A percentile compares a stretch with the other conserved stretches of the same genome.
Evolutionary conservation across 1,140 invertebrate genomes (phyloP).

Genomic region (Drosophila obscura): DNA sequence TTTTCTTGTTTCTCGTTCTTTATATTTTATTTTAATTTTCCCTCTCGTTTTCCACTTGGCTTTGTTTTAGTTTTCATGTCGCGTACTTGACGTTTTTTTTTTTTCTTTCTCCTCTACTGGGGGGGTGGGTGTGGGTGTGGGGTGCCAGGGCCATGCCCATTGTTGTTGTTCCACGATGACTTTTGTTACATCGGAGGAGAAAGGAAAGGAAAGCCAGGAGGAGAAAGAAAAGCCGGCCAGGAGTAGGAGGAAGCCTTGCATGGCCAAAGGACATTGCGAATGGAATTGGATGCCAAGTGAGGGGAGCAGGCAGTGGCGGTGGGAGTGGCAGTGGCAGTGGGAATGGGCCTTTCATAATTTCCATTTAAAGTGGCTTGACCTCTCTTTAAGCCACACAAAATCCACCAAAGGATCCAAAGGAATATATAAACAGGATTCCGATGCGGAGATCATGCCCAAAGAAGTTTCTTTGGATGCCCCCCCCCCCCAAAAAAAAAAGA

Average conservation of each 20-base stretch:
- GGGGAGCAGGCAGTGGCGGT: no score
- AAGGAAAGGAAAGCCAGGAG: not conserved
- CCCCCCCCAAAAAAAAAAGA: no score
- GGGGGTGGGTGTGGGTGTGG: not conserved
- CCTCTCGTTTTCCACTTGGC: slow-evolving; percentile 51
- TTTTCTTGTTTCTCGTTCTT: slow-evolving; percentile 50
- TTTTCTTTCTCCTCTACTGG: slow-evolving; percentile 10
- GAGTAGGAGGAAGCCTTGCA: slow-evolving; percentile 63
- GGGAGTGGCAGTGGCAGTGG: slow-evolving; percentile 4
- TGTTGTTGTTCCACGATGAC: slow-evolving; percentile 59
- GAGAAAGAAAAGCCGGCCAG: not conserved
- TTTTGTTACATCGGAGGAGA: slow-evolving; percentile 12
- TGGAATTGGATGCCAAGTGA: slow-evolving; percentile 25
- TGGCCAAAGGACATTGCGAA: slow-evolving; percentile 68
- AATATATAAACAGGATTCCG: no score
- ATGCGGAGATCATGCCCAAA: no score
- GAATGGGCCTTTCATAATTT: slow-evolving; percentile 67
- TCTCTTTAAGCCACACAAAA: no score
- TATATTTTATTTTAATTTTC: slow-evolving; percentile 53
- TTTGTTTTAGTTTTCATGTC: slow-evolving; percentile 81
- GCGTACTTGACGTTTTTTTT: slow-evolving; percentile 67
- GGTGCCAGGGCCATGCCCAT: slow-evolving; percentile 41
- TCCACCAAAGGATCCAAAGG: no score
- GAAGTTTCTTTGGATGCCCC: no score
- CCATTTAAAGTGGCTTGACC: slow-evolving; percentile 46